These are phyloP conservation scores for Labeo catla DNA, from an alignment of 2,113 vertebrate species.

Conservation along the genomic window DNA sequence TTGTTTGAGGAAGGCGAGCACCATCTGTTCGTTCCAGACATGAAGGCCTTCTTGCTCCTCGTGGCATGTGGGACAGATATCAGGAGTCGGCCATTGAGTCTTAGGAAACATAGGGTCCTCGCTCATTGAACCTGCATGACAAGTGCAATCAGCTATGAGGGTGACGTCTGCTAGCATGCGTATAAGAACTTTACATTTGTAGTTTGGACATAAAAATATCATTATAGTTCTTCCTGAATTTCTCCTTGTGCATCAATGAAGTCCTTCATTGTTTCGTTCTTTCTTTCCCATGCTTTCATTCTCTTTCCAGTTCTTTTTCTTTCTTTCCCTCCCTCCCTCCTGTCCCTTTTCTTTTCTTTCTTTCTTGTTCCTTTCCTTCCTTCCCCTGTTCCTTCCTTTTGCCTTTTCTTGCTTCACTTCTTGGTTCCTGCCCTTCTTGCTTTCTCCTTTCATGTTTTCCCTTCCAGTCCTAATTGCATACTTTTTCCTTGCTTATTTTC, in stretches of 20 bases:
- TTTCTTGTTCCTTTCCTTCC: background rate
- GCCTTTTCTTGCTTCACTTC: no score
- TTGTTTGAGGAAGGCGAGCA: conserved; percentile 82
- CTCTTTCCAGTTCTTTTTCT: background rate
- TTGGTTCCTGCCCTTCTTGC: no score
- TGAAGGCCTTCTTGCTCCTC: conserved; percentile 84
- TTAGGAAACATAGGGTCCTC: conserved; percentile 93
- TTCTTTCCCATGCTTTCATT: background rate
- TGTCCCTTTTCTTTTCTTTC: background rate
- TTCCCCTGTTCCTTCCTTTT: background rate
- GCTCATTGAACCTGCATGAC: conserved; percentile 80
- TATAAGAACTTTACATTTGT: background rate
- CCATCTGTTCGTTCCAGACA: conserved; percentile 83
- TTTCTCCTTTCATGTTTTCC: no score
- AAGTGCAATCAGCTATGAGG: background rate
- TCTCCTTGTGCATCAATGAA: background rate
- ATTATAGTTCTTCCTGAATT: background rate
- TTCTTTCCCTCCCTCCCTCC: background rate
- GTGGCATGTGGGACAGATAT: conserved; percentile 87
- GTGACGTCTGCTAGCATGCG: background rate
- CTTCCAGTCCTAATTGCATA: background rate
- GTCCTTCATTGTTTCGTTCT: background rate
- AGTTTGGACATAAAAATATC: background rate
- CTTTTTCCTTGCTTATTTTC: background rate
- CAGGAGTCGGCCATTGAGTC: conserved; percentile 87